Evolutionary conservation across 2,888 invertebrate genomes (phyloP).

Genomic region (Himalopsyche anomala): DNA sequence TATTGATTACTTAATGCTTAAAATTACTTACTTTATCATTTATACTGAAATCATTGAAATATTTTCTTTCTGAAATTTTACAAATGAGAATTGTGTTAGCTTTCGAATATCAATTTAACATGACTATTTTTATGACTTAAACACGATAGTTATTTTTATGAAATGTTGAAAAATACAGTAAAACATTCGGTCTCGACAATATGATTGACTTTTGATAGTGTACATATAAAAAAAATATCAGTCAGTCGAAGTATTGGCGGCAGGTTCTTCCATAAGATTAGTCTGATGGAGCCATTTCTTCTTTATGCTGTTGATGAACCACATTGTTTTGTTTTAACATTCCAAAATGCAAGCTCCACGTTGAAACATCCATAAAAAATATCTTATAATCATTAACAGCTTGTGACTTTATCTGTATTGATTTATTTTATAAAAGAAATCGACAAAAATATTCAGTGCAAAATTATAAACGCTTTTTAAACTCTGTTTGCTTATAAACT

Average conservation of each 20-base stretch:
- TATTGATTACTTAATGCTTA: too few relatives aligned
- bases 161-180: neutral
- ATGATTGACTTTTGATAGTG: constrained; percentile 58
- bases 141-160: too few relatives aligned
- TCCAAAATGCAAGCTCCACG: neutral
- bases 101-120: neutral
- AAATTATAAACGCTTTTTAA: too few relatives aligned
- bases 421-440: too few relatives aligned
- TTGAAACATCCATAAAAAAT: neutral
- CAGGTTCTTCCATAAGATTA: constrained; percentile 51
- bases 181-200: constrained; percentile 51
- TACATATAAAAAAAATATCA: constrained; percentile 59
- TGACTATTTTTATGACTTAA: neutral
- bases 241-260: constrained; percentile 52
- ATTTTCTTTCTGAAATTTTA: too few relatives aligned
- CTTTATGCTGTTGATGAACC: neutral
- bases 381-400: too few relatives aligned
- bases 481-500: too few relatives aligned
- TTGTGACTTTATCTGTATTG: too few relatives aligned
- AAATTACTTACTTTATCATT: too few relatives aligned
- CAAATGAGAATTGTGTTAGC: too few relatives aligned
- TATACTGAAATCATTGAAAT: too few relatives aligned
- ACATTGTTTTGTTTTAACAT: constrained; percentile 25
- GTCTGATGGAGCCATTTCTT: constrained; percentile 47
- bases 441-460: too few relatives aligned